Conservation (phyloP, 1,140 invertebrate species). For the Aradophagus sp. region DNA sequence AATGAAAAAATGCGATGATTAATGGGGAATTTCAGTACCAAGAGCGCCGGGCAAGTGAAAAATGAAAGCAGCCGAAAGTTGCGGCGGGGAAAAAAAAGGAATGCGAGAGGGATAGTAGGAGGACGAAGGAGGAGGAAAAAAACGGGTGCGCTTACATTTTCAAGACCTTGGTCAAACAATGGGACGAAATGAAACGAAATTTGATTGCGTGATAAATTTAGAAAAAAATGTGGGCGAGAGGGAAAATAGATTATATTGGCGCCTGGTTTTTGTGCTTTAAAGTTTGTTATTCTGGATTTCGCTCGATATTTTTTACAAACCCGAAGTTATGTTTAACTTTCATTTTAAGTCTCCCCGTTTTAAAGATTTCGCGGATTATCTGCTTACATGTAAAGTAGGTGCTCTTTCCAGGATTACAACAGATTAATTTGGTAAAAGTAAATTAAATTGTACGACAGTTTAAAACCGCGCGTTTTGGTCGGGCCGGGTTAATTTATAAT, state of each 20-base stretch:
- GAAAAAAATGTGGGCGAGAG: too few relatives aligned
- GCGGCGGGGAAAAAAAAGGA: not conserved
- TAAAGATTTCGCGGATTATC: slow-evolving; percentile 17
- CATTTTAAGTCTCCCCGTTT: slow-evolving; percentile 1
- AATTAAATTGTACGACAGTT: slow-evolving; percentile 18
- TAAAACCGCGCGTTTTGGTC: slow-evolving; percentile 1
- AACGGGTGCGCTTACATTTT: too few relatives aligned
- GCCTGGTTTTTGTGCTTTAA: too few relatives aligned
- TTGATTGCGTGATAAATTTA: not conserved
- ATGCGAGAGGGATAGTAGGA: too few relatives aligned
- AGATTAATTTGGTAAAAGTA: slow-evolving; percentile 16
- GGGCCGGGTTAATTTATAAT: too few relatives aligned
- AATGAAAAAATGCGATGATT: slow-evolving; percentile 15
- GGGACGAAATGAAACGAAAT: not conserved
- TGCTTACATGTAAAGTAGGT: slow-evolving; percentile 10
- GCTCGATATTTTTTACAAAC: too few relatives aligned
- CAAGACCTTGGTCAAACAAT: too few relatives aligned
- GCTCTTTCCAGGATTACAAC: slow-evolving; percentile 16
- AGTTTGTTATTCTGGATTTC: too few relatives aligned
- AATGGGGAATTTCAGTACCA: slow-evolving; percentile 9
- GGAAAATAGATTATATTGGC: too few relatives aligned
- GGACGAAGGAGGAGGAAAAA: too few relatives aligned
- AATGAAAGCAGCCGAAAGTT: slow-evolving; percentile 1
- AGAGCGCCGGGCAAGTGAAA: not conserved
- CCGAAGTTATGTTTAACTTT: slow-evolving; percentile 4